Evolutionary conservation across 2,113 vertebrate species (phyloP).

Genomic region (Tringa solitaria): DNA sequence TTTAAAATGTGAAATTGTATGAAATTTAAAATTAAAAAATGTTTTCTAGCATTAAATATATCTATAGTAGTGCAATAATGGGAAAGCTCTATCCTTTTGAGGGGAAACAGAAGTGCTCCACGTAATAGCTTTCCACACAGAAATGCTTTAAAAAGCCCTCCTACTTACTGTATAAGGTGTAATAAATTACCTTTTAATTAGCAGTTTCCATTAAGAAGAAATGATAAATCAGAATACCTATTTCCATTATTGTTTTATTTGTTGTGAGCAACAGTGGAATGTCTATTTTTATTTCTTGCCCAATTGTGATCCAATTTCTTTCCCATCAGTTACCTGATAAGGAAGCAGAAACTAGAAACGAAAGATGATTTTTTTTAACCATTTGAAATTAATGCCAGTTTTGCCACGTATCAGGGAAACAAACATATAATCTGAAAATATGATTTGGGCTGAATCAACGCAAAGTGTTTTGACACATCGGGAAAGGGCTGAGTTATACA

Average conservation of each 20-base stretch:
- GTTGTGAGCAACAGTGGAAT: neutral
- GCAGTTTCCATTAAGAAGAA: neutral
- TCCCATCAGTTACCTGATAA: neutral
- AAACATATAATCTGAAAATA: neutral
- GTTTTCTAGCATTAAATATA: neutral
- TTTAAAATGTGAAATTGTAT: neutral
- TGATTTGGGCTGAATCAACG: neutral
- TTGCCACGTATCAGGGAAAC: neutral
- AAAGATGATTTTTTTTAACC: neutral
- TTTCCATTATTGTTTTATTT: neutral
- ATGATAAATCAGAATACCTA: neutral
- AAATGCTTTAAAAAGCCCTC: neutral
- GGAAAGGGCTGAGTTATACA: neutral
- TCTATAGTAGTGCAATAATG: neutral
- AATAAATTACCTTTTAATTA: neutral
- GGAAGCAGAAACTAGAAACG: neutral
- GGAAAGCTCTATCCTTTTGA: neutral
- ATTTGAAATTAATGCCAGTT: neutral
- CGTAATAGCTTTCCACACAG: neutral
- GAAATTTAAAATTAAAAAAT: neutral
- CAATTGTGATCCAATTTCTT: neutral
- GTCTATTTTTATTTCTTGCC: neutral
- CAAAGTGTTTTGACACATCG: rapidly evolving
- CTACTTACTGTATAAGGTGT: neutral
- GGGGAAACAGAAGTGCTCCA: neutral